Conservation (phyloP, 2,797 vertebrate species). For the Cephalopachus bancanus region DNA sequence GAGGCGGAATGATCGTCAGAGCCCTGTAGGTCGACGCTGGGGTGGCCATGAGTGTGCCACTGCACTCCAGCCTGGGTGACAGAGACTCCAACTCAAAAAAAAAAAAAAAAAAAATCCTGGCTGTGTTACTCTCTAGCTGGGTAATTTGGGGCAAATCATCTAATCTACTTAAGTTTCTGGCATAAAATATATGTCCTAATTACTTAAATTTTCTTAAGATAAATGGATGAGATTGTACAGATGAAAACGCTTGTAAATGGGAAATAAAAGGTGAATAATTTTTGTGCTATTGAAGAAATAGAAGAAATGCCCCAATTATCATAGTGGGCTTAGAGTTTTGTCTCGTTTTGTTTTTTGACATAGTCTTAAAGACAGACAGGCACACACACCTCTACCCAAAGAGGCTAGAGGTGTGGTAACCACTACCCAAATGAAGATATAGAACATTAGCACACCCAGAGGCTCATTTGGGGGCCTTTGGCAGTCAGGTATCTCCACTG, state of each 20-base stretch:
- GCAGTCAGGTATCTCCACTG: background rate
- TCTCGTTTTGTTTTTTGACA: background rate
- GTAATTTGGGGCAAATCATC: conserved; percentile 8
- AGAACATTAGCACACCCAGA: background rate
- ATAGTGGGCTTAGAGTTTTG: background rate
- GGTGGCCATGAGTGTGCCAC: too few species aligned
- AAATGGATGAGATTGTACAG: conserved; percentile 31
- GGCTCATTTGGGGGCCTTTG: background rate
- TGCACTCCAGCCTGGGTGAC: too few species aligned
- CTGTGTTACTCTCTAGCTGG: background rate
- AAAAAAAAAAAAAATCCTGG: background rate
- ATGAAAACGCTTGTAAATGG: background rate
- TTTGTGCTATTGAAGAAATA: conserved; percentile 13
- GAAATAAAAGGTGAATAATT: background rate
- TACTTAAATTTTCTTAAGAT: conserved; percentile 31
- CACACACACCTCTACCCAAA: background rate
- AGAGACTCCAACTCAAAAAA: too few species aligned
- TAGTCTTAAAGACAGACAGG: background rate
- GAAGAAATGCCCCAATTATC: background rate
- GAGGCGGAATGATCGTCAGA: too few species aligned
- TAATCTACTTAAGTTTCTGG: conserved; percentile 10
- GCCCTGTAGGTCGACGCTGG: too few species aligned
- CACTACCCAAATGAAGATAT: background rate
- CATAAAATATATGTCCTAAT: background rate
- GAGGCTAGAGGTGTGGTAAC: too few species aligned